Percentiles rank a stretch among this genome's conserved stretches.
Conservation (phyloP, 2,797 vertebrate genomes). For the Oreochromis grahami region DNA sequence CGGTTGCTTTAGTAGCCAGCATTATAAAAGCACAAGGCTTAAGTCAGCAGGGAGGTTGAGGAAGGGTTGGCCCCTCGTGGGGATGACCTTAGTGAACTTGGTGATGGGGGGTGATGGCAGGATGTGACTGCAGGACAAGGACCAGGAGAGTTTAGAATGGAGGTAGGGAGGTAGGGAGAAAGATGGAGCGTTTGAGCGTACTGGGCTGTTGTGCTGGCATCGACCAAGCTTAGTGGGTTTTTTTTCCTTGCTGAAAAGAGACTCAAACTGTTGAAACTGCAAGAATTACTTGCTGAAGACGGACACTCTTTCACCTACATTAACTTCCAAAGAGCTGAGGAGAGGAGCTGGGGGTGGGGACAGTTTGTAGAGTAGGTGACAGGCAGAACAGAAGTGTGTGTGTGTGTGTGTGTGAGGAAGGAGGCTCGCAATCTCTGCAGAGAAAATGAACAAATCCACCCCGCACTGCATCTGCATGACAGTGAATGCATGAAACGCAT, state of each 20-base stretch:
- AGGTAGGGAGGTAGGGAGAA: background rate
- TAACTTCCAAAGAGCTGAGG: conserved; percentile 15
- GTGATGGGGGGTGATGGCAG: conserved; percentile 13
- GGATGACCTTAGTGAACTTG: conserved; percentile 48
- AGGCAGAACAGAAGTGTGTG: conserved; percentile 6
- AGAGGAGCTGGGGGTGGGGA: background rate
- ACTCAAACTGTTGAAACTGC: background rate
- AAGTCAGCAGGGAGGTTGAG: conserved; percentile 18
- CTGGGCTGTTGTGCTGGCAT: background rate
- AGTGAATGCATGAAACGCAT: conserved; percentile 63
- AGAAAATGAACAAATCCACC: conserved; percentile 64
- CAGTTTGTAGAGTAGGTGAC: conserved; percentile 17
- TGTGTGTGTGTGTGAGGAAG: background rate
- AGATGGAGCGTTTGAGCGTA: background rate
- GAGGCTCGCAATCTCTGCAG: conserved; percentile 36
- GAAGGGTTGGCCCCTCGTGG: background rate
- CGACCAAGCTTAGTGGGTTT: accelerated
- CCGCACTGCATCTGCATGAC: conserved; percentile 47
- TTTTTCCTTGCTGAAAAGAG: background rate
- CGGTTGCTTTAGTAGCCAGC: conserved; percentile 32
- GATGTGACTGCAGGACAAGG: background rate
- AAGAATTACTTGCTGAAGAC: conserved; percentile 17
- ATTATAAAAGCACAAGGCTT: conserved; percentile 51
- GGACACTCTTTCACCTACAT: conserved; percentile 48
- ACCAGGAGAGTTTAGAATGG: conserved; percentile 13